Base-by-base conservation (phyloP, 2,113 vertebrate species). In the Speoplatyrhinus poulsoni region DNA sequence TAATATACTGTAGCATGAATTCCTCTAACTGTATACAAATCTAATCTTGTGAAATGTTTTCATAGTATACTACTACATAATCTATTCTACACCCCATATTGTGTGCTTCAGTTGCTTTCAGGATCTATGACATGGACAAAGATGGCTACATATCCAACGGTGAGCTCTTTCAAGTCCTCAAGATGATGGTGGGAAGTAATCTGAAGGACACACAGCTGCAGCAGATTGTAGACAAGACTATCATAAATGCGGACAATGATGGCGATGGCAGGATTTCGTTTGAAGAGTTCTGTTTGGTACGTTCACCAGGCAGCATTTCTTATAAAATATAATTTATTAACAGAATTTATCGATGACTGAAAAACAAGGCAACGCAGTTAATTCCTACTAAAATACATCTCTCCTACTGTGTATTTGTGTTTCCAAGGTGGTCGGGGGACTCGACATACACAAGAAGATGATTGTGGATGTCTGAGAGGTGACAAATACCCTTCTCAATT, bases 381-480 rank as follows among this genome's bases (percentile, higher is more conserved):
- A 41, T 41, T 41, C 36, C 36, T 8, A 41, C 36, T 41, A 41
- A 41, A 57, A 57, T 32, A 16, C 26, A 36, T 12, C 11, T 3
- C 26, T 33, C 7, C 12, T n/a, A 36, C 6, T 41, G 3, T 46
- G 12, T n/a, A 26, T 6, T 46, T 49, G 53, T 75, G 46, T 87
- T 71, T 89, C 80, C 2, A 90, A 98, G 97, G 96, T 98, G 64
- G 96, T 96, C 81, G 95, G 96, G 62, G 96, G 96, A 88, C 89
- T 98, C 94, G 95, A 97, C 93, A 96, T 98, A 92, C 95, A 98
- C 94, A 98, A 96, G 95, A 97, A 96, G 92, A 98, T 98, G 96
- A 95, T 98, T 65, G 96, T 98, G 84, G 96, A 98, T 41, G 94
- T 98, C 93, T 98, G 95, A 96, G 36, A 41, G 36, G 4, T 5